These are phyloP conservation scores for Polyommatus icarus DNA, from an alignment of 2,888 invertebrate genomes.

Conservation along the genomic window DNA sequence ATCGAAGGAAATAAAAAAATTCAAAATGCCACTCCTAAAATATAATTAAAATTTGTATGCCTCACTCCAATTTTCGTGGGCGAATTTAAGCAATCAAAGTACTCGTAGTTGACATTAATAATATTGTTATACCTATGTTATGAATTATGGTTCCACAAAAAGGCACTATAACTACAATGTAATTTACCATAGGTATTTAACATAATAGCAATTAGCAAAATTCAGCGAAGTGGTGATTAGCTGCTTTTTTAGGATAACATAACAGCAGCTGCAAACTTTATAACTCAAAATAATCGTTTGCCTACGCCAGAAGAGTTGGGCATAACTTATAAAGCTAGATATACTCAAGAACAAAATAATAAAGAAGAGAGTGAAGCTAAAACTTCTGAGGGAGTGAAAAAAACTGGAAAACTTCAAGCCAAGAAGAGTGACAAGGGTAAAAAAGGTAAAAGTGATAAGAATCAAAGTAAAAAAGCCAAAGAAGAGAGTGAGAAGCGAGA, in stretches of 20 bases:
- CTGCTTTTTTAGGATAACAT: slow-evolving; percentile 61
- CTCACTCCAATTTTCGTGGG: no score
- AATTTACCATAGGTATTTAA: no score
- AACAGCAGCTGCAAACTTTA: slow-evolving; percentile 57
- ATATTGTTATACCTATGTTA: background rate
- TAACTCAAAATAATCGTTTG: slow-evolving; percentile 50
- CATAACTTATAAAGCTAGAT: slow-evolving; percentile 53
- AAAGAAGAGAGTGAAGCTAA: background rate
- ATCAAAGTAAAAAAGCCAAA: background rate
- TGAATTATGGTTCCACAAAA: no score
- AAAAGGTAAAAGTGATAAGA: background rate
- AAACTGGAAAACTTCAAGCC: background rate
- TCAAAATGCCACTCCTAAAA: no score
- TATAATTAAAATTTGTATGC: no score
- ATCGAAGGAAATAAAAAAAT: no score
- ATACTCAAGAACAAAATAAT: slow-evolving; percentile 38
- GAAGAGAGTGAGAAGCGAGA: background rate
- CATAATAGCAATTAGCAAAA: no score
- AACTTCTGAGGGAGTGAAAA: background rate
- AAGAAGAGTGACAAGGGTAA: background rate
- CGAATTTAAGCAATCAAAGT: no score
- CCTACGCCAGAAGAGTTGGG: slow-evolving; percentile 58
- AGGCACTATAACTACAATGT: no score
- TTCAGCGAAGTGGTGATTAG: background rate
- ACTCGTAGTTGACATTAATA: no score